phyloP scores from a whole-genome alignment of 2,888 invertebrate species.

The Rutpela maculata region DNA sequence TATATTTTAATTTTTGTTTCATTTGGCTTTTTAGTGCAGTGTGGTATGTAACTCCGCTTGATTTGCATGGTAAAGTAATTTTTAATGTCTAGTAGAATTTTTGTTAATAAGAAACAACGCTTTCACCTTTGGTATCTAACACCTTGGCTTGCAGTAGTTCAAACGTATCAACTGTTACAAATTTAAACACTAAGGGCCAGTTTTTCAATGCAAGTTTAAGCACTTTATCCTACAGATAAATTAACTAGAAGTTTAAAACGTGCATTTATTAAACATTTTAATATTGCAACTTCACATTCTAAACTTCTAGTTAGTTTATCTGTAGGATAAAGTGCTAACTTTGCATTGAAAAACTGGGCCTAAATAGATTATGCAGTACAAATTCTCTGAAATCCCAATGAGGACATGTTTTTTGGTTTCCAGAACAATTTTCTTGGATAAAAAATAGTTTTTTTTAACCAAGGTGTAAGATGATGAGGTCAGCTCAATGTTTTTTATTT shows the following conservation, averaged over 20 bases:
- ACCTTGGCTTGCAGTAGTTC: conserved; percentile 38
- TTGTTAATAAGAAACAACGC: conserved; percentile 20
- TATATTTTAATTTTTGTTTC: conserved; percentile 53
- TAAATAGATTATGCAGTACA: neutral
- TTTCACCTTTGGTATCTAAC: conserved; percentile 32
- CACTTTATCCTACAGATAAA: too few relatives aligned
- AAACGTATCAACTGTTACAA: neutral
- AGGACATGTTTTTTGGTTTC: neutral
- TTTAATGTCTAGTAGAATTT: conserved; percentile 19
- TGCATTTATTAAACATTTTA: too few relatives aligned
- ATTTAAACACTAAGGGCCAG: too few relatives aligned
- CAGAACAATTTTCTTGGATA: neutral
- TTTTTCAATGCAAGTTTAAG: too few relatives aligned
- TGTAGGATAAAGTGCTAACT: too few relatives aligned
- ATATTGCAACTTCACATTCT: too few relatives aligned
- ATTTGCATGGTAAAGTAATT: conserved; percentile 26
- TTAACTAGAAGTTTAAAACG: too few relatives aligned
- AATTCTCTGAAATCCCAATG: neutral
- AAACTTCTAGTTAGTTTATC: too few relatives aligned
- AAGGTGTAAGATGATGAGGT: neutral
- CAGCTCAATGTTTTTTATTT: neutral
- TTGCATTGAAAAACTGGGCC: too few relatives aligned
- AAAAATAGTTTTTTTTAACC: neutral
- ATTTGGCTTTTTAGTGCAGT: conserved; percentile 52
- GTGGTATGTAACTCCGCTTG: conserved; percentile 45